These are phyloP conservation scores for Agrotis segetum DNA, from an alignment of 2,888 invertebrate genomes.

Conservation along the genomic window DNA sequence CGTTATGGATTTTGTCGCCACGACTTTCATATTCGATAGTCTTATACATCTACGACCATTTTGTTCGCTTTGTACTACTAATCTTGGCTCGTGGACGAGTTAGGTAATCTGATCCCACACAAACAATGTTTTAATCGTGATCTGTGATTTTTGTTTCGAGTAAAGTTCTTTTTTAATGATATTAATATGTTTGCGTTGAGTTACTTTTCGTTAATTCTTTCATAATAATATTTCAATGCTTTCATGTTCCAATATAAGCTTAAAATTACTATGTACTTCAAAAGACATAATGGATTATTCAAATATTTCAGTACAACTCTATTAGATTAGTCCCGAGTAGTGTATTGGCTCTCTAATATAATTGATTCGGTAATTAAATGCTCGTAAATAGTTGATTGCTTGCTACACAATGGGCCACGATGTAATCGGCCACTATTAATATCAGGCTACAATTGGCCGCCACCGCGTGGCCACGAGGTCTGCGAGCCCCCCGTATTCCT, in stretches of 20 bases:
- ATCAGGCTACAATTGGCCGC: constrained; percentile 65
- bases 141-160: neutral
- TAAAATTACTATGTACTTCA: neutral
- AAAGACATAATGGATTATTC: neutral
- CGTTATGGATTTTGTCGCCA: constrained; percentile 29
- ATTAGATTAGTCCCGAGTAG: constrained; percentile 20
- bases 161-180: no score
- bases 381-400: constrained; percentile 59
- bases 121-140: constrained; percentile 1
- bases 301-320: neutral
- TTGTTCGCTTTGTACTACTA: constrained; percentile 4
- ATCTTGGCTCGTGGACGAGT: neutral
- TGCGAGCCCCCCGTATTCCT: constrained; percentile 40
- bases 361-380: constrained; percentile 58
- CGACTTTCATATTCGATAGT: neutral
- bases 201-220: neutral
- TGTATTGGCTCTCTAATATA: constrained; percentile 26
- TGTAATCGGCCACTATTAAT: constrained; percentile 68
- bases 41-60: neutral
- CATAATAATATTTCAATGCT: neutral
- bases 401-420: constrained; percentile 53
- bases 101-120: constrained; percentile 7
- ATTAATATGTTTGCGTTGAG: no score
- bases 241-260: no score
- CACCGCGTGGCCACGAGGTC: constrained; percentile 68